Evolutionary conservation across 1,140 invertebrate species (phyloP).

Genomic region (Diabrotica undecimpunctata): DNA sequence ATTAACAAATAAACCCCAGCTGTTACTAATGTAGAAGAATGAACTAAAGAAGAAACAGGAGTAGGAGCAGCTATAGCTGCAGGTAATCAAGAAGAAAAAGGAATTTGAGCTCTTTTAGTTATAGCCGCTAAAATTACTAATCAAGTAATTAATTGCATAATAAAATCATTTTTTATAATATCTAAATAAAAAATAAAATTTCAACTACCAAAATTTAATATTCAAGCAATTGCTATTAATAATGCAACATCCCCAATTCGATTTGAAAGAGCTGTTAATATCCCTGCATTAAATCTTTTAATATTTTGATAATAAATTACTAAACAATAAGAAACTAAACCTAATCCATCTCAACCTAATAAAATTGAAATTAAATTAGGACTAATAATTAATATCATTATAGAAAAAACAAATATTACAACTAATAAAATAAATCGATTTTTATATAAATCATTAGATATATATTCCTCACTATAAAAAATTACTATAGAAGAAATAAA

Average conservation of each 20-base stretch:
- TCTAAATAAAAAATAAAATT: constrained; percentile 53
- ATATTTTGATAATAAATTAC: constrained; percentile 63
- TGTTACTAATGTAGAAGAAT: constrained; percentile 72
- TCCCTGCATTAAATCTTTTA: constrained; percentile 58
- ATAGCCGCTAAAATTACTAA: constrained; percentile 55
- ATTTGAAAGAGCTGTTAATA: constrained; percentile 61
- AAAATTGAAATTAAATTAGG: constrained; percentile 65
- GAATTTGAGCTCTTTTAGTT: constrained; percentile 72
- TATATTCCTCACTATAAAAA: constrained; percentile 59
- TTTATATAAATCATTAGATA: constrained; percentile 45
- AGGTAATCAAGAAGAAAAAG: constrained; percentile 67
- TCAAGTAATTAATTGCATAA: constrained; percentile 48
- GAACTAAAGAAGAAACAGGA: constrained; percentile 66
- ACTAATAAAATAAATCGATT: constrained; percentile 59
- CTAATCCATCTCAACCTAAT: constrained; percentile 66
- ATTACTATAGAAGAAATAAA: constrained; percentile 62
- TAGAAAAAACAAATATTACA: constrained; percentile 63
- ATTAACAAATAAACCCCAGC: constrained; percentile 69
- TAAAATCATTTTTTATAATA: constrained; percentile 47
- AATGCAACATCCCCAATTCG: constrained; percentile 59
- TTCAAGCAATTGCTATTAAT: constrained; percentile 55
- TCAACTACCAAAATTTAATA: constrained; percentile 54
- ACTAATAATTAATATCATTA: constrained; percentile 64
- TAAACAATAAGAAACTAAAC: constrained; percentile 63
- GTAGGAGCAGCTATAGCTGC: constrained; percentile 67